Conservation (phyloP, 2,113 vertebrate genomes). For the Panthera tigris region DNA sequence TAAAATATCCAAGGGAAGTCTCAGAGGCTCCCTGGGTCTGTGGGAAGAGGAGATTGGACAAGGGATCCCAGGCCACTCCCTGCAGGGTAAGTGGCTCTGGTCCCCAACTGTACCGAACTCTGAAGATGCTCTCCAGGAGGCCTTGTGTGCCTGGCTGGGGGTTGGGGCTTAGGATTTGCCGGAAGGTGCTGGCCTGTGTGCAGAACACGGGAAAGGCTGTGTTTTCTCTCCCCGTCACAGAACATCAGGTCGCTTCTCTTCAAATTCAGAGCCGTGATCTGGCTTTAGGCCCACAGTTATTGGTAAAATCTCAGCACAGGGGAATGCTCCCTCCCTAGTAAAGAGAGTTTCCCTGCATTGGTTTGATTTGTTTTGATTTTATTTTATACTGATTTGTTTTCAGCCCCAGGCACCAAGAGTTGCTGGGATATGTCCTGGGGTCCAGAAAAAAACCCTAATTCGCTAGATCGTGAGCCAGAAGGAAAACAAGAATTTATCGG, state of each 20-base stretch:
- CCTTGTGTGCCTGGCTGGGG: rapidly evolving
- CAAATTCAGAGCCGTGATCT: not conserved
- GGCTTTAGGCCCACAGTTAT: not conserved
- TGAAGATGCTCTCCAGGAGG: not conserved
- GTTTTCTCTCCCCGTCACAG: not conserved
- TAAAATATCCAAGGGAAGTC: too few species aligned
- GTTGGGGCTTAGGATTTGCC: rapidly evolving
- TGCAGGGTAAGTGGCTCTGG: rapidly evolving
- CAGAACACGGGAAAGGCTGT: not conserved
- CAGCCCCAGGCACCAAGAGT: not conserved
- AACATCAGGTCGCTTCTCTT: not conserved
- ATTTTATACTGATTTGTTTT: not conserved
- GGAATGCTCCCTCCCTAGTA: not conserved
- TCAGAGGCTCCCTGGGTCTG: not conserved
- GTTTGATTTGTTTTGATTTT: not conserved
- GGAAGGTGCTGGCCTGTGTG: not conserved
- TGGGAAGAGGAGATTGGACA: rapidly evolving
- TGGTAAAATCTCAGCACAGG: not conserved
- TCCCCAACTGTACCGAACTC: rapidly evolving
- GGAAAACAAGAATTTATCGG: not conserved
- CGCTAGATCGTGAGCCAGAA: not conserved
- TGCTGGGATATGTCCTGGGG: not conserved
- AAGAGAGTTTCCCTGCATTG: not conserved
- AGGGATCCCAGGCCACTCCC: too few species aligned
- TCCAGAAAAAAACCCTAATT: not conserved